Percentiles rank a stretch among this genome's conserved stretches.
phyloP scores from a whole-genome alignment of 2,113 vertebrate genomes.

The Hemibagrus wyckioides region DNA sequence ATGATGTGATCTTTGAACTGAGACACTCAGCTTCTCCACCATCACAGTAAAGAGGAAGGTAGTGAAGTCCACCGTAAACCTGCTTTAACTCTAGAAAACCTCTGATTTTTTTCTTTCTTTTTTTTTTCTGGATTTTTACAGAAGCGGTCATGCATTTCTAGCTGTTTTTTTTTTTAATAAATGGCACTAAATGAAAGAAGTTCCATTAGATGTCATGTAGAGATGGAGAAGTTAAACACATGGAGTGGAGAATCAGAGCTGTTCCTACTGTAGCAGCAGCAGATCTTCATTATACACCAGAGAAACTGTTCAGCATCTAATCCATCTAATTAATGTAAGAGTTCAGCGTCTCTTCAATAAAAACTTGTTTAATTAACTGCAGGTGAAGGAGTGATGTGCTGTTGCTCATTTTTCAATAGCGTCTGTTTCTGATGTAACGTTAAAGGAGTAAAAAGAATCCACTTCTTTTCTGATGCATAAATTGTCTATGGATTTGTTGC shows the following conservation, averaged over 20 bases:
- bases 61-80: not conserved
- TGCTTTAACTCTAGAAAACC: not conserved
- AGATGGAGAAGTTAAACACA: not conserved
- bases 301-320: not conserved
- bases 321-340: not conserved
- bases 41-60: not conserved
- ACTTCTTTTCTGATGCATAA: not conserved
- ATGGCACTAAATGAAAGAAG: not conserved
- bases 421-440: not conserved
- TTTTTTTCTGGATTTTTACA: not conserved
- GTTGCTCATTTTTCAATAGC: not conserved
- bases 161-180: too few relatives aligned
- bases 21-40: not conserved
- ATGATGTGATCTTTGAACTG: not conserved
- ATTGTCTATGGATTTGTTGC: not conserved
- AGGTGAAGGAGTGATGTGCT: too few relatives aligned
- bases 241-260: not conserved
- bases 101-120: not conserved
- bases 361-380: not conserved
- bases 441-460: not conserved
- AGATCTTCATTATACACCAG: not conserved
- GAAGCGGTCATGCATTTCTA: not conserved
- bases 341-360: not conserved
- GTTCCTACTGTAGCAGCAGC: too few relatives aligned
- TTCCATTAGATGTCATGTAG: not conserved